Evolutionary conservation across 2,888 invertebrate species (phyloP), one percentile per base, ranked within the genome.

Genomic region (Keiferia lycopersicella): DNA sequence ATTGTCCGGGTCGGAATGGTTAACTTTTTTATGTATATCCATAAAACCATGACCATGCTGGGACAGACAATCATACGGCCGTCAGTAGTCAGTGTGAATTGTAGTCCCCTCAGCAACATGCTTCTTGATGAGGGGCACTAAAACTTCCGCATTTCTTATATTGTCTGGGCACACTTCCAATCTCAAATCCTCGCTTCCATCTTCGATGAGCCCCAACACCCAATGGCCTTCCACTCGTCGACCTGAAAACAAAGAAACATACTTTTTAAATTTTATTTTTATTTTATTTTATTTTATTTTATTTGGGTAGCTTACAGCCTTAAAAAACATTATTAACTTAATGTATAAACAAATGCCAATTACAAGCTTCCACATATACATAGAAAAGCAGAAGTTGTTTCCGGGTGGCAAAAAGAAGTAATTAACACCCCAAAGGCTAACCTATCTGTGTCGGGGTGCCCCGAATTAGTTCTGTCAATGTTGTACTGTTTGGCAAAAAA

Each of bases 141-240:
- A 60, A 8, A 73, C 58, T 8, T 72, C 72, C 1, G 73, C 68
- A 2, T 61, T 61, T 7, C 72, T 64, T 0, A 63, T 62, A 67
- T 74, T 73, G 7, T 72, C 66, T 12, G 73, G 73, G 65, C 75
- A 76, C 48, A 76, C 68, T 66, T 76, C 74, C 12, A 78, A 26
- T 0, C 75, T 48, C 0, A 77, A 48, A 22, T 77, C 76, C 7
- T 77, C 70, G 30, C 50, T 67, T 0, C 71, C 68, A 66, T 75
- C 70, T 41, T 75, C 71, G 0, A 75, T 73, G 64, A 74, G 14
- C 58, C 41, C n/a, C 50, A 50, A 66, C 67, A 11, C 16, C 12
- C 1, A 69, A 16, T n/a, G 68, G 65, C 53, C 66, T 63, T 56
- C 69, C 8, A 58, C 57, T 38, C 30, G 26, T 16, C 57, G 57